phyloP scores from a whole-genome alignment of 23 tunicate genomes.

The Trididemnum nubilum region DNA sequence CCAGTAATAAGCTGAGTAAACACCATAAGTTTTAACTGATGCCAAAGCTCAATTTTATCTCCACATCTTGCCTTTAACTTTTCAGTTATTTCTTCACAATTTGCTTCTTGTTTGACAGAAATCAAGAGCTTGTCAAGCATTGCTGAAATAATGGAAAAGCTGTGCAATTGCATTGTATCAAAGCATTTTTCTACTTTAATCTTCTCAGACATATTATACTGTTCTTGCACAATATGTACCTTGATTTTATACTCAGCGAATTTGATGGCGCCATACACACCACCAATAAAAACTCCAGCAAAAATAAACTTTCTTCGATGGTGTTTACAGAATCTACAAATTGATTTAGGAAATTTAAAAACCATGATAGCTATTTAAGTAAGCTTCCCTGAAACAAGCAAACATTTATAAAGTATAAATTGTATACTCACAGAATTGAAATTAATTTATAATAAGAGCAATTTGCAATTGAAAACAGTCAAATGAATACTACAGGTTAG shows the following conservation, averaged over 20 bases:
- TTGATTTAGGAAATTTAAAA: conserved; percentile 16
- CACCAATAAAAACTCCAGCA: conserved; percentile 80
- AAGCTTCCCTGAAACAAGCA: no score
- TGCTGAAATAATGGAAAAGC: conserved; percentile 44
- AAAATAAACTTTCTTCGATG: conserved; percentile 82
- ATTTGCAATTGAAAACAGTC: no score
- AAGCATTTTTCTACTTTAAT: conserved; percentile 32
- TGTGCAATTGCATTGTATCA: conserved; percentile 63
- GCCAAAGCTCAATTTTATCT: conserved; percentile 63
- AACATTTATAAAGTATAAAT: no score
- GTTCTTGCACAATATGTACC: conserved; percentile 48
- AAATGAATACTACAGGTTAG: no score
- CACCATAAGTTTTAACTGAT: conserved; percentile 63
- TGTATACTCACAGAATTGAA: no score
- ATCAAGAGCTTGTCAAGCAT: conserved; percentile 27
- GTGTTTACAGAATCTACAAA: conserved; percentile 49
- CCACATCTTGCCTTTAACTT: conserved; percentile 26
- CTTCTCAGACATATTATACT: conserved; percentile 25
- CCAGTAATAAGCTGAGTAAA: conserved; percentile 43
- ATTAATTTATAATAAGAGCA: no score
- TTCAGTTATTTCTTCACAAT: conserved; percentile 48
- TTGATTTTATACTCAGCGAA: conserved; percentile 71
- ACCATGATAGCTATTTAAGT: no score
- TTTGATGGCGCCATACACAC: conserved; percentile 59
- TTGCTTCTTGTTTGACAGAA: conserved; percentile 10